Base-by-base conservation (phyloP, 2,113 vertebrate genomes). In the Anas platyrhynchos region DNA sequence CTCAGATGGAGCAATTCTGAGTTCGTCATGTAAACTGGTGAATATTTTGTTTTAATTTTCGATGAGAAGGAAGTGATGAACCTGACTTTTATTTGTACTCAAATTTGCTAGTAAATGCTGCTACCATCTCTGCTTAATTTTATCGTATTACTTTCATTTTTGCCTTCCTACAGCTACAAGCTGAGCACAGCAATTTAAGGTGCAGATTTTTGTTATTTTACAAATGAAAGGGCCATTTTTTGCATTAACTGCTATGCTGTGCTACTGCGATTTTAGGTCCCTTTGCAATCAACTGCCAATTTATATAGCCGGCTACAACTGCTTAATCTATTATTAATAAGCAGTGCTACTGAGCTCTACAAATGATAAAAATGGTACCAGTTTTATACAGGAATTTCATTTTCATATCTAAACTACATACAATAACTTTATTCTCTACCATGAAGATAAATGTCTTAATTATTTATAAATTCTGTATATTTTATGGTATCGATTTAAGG, bases 311-410 rank as follows among this genome's bases (percentile, higher is more conserved):
- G 96, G 95, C 88, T 96, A 96, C 92, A 97, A 96, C 94, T 96
- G 96, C 94, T 98, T 97, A 97, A 97, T 97, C 88, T 95, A 94
- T 98, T 98, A 97, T 97, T 98, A 98, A 97, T 96, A 97, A 96
- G 92, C 79, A 91, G 96, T 96, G 91, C 97, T 97, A 88, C 88
- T 97, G 91, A 96, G 96, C 82, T 91, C 62, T 94, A 88, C 93
- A 96, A 96, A 97, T 96, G 97, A 97, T 96, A 96, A 97, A 97
- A 97, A 96, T 92, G 89, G 93, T 94, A 89, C 93, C 79, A 81
- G 91, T 79, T 92, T 97, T 96, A 88, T 93, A 95, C 92, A 92
- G 97, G 86, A 97, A 91, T 98, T 97, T 97, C 92, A 95, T 97
- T 97, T 96, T 96, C 83, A 95, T 92, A 92, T 96, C 96, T 89